These are phyloP conservation scores for Flabesymbios commensalis DNA, from an alignment of 2,888 invertebrate species.

Conservation along the genomic window DNA sequence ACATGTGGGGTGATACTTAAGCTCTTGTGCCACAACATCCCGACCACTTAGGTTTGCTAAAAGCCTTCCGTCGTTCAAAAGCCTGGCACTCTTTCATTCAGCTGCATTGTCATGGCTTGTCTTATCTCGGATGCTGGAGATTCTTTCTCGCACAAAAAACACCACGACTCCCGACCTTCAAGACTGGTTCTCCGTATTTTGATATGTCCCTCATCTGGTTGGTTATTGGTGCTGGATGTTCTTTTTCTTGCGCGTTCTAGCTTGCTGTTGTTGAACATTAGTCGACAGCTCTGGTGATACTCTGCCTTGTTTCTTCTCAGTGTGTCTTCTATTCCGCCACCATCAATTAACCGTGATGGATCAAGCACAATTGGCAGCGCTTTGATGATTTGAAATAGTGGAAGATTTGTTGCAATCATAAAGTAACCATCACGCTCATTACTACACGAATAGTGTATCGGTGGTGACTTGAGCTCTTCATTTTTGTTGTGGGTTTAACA, in stretches of 20 bases:
- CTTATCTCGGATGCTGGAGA: neutral
- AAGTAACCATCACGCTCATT: neutral
- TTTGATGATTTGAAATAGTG: neutral
- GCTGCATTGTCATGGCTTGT: neutral
- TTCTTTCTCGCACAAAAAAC: neutral
- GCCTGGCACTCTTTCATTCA: neutral
- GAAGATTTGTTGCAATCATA: conserved; percentile 3
- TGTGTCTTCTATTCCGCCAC: conserved; percentile 31
- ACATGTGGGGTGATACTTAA: conserved; percentile 7
- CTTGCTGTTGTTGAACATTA: conserved; percentile 3
- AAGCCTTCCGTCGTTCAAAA: neutral
- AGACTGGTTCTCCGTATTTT: neutral
- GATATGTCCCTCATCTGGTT: neutral
- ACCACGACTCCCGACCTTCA: neutral
- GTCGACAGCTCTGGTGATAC: conserved; percentile 23
- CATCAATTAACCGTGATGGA: conserved; percentile 26
- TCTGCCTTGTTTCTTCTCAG: conserved; percentile 26
- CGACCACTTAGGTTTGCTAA: neutral
- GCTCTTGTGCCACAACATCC: conserved; percentile 3
- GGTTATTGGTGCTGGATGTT: neutral
- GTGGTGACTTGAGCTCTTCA: no score
- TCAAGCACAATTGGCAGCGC: conserved; percentile 25
- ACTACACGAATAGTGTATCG: no score
- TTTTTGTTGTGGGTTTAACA: no score
- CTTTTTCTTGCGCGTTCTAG: neutral